Evolutionary conservation across 2,797 vertebrate genomes (phyloP).

Genomic region (Lepus oiostolus): DNA sequence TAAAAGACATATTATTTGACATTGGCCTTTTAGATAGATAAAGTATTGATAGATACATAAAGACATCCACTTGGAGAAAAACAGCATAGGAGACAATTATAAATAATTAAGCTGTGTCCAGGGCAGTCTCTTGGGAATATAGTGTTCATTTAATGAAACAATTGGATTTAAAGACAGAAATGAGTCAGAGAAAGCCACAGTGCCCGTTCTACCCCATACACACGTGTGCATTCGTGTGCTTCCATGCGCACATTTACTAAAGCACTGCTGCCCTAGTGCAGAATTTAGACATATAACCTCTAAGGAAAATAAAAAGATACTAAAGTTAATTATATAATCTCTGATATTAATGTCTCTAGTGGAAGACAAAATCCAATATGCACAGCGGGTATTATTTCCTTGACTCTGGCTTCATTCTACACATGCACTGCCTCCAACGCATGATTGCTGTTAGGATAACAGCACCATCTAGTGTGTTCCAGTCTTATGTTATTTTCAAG

Average conservation of each 20-base stretch:
- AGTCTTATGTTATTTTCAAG: not conserved
- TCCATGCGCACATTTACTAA: not conserved
- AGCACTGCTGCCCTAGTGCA: not conserved
- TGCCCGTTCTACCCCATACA: not conserved
- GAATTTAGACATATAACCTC: not conserved
- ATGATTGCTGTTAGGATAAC: constrained; percentile 79
- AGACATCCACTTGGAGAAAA: not conserved
- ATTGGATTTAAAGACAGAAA: not conserved
- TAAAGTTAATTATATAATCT: not conserved
- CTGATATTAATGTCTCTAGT: not conserved
- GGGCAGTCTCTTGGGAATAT: not conserved
- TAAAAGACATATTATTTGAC: not conserved
- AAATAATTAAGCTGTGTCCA: not conserved
- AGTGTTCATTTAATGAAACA: not conserved
- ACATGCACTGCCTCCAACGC: not conserved
- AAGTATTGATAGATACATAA: not conserved
- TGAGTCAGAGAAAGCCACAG: not conserved
- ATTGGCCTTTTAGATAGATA: not conserved
- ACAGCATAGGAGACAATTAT: too few species aligned
- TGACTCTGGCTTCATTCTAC: not conserved
- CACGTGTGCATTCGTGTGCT: not conserved
- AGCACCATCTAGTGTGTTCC: constrained; percentile 89
- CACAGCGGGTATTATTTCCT: not conserved
- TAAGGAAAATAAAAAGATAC: not conserved
- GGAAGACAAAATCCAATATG: not conserved